Evolutionary conservation across 1,140 invertebrate species (phyloP).

Genomic region (Bicyclus anynana): DNA sequence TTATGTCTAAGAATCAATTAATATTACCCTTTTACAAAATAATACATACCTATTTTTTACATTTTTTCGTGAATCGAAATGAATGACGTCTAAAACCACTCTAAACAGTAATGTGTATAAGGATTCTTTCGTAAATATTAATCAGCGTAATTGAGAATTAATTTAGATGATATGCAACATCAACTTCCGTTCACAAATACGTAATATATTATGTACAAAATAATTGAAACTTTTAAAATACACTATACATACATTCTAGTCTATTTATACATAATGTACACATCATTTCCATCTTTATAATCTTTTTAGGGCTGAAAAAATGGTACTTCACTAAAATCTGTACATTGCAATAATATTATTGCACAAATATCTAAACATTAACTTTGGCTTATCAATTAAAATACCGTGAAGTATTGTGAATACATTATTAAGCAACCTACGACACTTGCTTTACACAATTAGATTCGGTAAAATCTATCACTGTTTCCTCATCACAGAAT

Average conservation of each 20-base stretch:
- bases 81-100: slow-evolving; percentile 21
- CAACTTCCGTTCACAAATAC: slow-evolving; percentile 38
- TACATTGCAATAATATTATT: slow-evolving; percentile 73
- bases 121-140: slow-evolving; percentile 21
- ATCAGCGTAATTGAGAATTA: slow-evolving; percentile 37
- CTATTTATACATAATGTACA: slow-evolving; percentile 69
- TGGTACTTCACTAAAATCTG: slow-evolving; percentile 52
- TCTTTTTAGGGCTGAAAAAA: slow-evolving; percentile 41
- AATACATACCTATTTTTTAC: slow-evolving; percentile 32
- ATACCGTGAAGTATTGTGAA: slow-evolving; percentile 40
- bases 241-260: slow-evolving; percentile 54
- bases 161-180: slow-evolving; percentile 52
- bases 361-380: slow-evolving; percentile 71
- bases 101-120: slow-evolving; percentile 21
- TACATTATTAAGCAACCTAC: slow-evolving; percentile 44
- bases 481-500: slow-evolving; percentile 44
- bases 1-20: slow-evolving; percentile 56
- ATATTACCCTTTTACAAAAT: slow-evolving; percentile 59
- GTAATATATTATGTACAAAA: slow-evolving; percentile 43
- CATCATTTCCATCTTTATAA: slow-evolving; percentile 42
- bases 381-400: slow-evolving; percentile 74
- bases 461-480: slow-evolving; percentile 32
- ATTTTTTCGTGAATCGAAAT: slow-evolving; percentile 26
- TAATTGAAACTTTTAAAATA: slow-evolving; percentile 54
- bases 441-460: slow-evolving; percentile 24